Conservation (phyloP, 2,888 invertebrate species). For the Apocheima hispidaria region DNA sequence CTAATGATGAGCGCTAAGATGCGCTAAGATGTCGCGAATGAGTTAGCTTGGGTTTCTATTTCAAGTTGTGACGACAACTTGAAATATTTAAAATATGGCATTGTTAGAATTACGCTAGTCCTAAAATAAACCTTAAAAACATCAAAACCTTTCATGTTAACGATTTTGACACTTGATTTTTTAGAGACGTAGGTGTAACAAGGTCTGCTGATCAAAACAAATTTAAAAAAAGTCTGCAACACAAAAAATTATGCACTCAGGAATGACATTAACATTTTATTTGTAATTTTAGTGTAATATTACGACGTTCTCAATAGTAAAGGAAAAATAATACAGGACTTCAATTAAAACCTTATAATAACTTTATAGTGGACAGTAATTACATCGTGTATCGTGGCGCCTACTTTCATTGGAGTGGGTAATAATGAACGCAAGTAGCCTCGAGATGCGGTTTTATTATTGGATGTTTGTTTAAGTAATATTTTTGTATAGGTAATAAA, state of each 20-base stretch:
- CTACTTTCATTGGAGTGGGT: constrained; percentile 35
- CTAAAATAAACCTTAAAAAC: no score
- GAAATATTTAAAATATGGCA: neutral
- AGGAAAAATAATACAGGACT: constrained; percentile 61
- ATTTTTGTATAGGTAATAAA: constrained; percentile 12
- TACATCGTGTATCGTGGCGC: constrained; percentile 45
- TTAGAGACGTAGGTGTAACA: constrained; percentile 4
- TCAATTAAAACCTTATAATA: constrained; percentile 60
- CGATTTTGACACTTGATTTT: constrained; percentile 11
- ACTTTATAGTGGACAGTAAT: constrained; percentile 57
- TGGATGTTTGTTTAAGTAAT: constrained; percentile 6
- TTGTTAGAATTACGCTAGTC: no score
- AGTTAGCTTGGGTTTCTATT: no score
- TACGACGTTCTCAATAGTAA: constrained; percentile 49
- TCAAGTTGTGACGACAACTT: no score
- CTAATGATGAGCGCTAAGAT: no score
- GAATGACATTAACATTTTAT: constrained; percentile 47
- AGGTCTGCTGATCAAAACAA: constrained; percentile 16
- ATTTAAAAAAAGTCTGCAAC: neutral
- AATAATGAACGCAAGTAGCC: constrained; percentile 36
- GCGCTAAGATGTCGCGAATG: no score
- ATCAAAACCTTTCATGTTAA: neutral
- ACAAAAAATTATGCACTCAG: constrained; percentile 31
- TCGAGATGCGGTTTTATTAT: constrained; percentile 20
- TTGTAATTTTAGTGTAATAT: constrained; percentile 50